Evolutionary conservation across 2,888 invertebrate species (phyloP).

Genomic region (Scaeva pyrastri): DNA sequence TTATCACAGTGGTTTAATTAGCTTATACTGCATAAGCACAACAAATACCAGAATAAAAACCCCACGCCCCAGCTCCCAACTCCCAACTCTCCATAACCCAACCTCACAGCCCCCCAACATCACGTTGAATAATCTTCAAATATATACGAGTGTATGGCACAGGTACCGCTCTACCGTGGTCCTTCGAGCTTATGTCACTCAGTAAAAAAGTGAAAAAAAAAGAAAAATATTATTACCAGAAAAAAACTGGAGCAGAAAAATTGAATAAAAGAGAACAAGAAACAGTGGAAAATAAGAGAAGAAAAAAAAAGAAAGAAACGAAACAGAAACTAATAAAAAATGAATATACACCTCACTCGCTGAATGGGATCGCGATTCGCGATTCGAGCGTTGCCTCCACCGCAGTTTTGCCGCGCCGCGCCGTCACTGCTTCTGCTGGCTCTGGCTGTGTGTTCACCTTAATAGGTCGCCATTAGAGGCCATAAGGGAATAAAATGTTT

Average conservation of each 20-base stretch:
- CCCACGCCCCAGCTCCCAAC: slow-evolving; percentile 4
- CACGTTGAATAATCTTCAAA: slow-evolving; percentile 47
- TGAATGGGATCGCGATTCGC: slow-evolving; percentile 64
- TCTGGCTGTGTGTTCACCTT: slow-evolving; percentile 67
- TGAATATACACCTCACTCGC: slow-evolving; percentile 58
- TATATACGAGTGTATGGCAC: slow-evolving; percentile 3
- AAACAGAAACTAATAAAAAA: slow-evolving; percentile 45
- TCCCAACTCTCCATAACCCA: background rate
- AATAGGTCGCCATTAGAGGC: slow-evolving; percentile 76
- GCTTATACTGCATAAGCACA: slow-evolving; percentile 68
- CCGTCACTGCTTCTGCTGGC: too few relatives aligned
- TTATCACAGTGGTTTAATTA: slow-evolving; percentile 66
- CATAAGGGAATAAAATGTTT: slow-evolving; percentile 76
- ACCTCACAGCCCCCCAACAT: slow-evolving; percentile 11
- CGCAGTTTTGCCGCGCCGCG: too few relatives aligned
- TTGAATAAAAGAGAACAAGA: slow-evolving; percentile 74
- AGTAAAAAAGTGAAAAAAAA: slow-evolving; percentile 61
- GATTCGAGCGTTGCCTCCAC: slow-evolving; percentile 54
- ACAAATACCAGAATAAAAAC: slow-evolving; percentile 42
- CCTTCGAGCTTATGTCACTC: slow-evolving; percentile 71
- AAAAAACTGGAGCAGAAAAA: slow-evolving; percentile 75
- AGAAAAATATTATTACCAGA: slow-evolving; percentile 66
- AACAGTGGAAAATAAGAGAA: slow-evolving; percentile 52
- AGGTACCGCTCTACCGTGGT: slow-evolving; percentile 34
- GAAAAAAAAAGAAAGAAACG: background rate